These are phyloP conservation scores for Oppia nitens DNA, from an alignment of 1,140 invertebrate genomes.

Conservation along the genomic window DNA sequence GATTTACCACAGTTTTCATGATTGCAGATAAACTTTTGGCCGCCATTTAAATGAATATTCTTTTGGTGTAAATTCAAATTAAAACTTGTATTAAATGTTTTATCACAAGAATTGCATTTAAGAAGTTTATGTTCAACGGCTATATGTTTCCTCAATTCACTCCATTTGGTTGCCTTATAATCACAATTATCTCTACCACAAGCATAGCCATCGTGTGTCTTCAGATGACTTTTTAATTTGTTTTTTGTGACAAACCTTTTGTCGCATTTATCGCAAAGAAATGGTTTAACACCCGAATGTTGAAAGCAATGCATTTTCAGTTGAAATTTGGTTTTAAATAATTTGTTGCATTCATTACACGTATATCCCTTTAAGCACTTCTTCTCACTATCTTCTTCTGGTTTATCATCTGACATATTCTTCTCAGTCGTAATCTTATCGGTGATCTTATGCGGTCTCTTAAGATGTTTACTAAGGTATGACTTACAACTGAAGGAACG, in stretches of 20 bases:
- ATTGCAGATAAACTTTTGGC: not conserved
- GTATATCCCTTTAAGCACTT: slow-evolving; percentile 5
- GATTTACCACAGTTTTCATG: not conserved
- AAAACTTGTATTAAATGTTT: not conserved
- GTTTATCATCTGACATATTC: too few species aligned
- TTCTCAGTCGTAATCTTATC: too few species aligned
- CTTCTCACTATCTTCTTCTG: not conserved
- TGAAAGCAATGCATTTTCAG: slow-evolving; percentile 3
- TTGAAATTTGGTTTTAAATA: slow-evolving; percentile 16
- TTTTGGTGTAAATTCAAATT: not conserved
- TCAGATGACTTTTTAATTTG: slow-evolving; percentile 14
- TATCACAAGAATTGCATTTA: slow-evolving; percentile 1
- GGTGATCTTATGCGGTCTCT: not conserved
- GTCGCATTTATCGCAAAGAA: slow-evolving; percentile 34
- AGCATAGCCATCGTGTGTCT: slow-evolving; percentile 27
- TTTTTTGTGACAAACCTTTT: slow-evolving; percentile 7
- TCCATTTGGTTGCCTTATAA: not conserved
- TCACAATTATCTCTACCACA: not conserved
- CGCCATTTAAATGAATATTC: not conserved
- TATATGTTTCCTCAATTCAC: slow-evolving; percentile 8
- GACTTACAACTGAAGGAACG: slow-evolving; percentile 1
- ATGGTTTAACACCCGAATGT: slow-evolving; percentile 28
- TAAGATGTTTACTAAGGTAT: slow-evolving; percentile 8
- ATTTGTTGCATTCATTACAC: slow-evolving; percentile 20
- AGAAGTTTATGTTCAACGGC: not conserved